A percentile compares a stretch with the other conserved stretches of the same genome.
Evolutionary conservation across 2,113 vertebrate species (phyloP).

Genomic region (Corythoichthys haematopterus): DNA sequence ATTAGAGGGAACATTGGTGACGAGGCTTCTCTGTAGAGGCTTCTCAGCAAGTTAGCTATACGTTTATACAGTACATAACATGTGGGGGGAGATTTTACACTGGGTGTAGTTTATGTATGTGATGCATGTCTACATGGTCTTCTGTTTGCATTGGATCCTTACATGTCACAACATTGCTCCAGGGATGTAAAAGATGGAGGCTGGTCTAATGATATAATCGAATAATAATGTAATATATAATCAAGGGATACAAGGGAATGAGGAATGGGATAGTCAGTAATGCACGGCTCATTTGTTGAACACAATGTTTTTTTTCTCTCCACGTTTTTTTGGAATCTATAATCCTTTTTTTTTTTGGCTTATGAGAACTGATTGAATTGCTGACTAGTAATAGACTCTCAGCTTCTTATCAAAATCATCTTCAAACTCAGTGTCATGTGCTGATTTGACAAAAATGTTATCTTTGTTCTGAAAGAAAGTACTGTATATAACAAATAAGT

Average conservation of each 20-base stretch:
- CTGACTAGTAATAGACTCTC: too few species aligned
- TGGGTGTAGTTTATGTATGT: too few species aligned
- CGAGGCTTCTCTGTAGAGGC: neutral
- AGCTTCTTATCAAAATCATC: neutral
- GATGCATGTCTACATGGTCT: too few species aligned
- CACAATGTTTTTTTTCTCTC: too few species aligned
- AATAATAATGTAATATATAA: neutral
- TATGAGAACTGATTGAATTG: neutral
- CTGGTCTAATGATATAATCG: neutral
- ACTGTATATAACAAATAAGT: too few species aligned
- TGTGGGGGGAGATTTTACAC: too few species aligned
- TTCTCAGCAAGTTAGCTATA: neutral
- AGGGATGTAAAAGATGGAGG: neutral
- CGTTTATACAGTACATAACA: too few species aligned
- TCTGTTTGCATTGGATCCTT: too few species aligned
- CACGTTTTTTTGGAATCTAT: too few species aligned
- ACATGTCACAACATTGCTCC: neutral
- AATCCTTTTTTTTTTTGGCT: too few species aligned
- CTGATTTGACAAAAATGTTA: neutral
- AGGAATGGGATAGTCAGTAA: neutral
- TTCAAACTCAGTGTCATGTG: neutral
- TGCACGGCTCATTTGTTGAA: neutral
- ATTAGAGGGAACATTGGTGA: too few species aligned
- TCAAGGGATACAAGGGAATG: neutral
- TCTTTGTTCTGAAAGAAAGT: neutral